phyloP scores from a whole-genome alignment of 2,888 invertebrate genomes.

The Julus scandinavius region DNA sequence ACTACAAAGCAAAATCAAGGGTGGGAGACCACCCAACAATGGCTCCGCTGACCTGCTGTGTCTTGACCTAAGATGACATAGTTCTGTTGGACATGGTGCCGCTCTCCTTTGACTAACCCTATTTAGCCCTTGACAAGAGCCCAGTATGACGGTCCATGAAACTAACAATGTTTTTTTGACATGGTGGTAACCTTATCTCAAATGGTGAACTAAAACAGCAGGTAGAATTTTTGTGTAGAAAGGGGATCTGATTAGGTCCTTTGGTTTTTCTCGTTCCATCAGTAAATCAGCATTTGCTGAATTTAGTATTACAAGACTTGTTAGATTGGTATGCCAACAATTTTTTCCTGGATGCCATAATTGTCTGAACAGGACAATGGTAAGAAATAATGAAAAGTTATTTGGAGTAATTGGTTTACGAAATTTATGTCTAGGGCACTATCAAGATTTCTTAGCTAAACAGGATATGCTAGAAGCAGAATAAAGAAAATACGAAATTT shows the following conservation, averaged over 20 bases:
- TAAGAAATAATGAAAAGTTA: no score
- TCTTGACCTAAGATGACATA: constrained; percentile 8
- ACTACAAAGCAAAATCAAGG: not conserved
- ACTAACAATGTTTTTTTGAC: constrained; percentile 1
- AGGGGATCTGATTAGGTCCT: not conserved
- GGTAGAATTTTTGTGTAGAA: not conserved
- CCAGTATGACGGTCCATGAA: not conserved
- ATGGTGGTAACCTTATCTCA: constrained; percentile 19
- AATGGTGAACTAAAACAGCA: constrained; percentile 27
- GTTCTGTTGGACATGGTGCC: not conserved
- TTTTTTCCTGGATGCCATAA: not conserved
- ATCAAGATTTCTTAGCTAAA: not conserved
- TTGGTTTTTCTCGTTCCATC: not conserved
- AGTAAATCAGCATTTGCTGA: not conserved
- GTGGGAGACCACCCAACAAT: constrained; percentile 10
- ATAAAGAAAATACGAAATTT: no score
- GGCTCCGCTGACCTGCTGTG: constrained; percentile 30
- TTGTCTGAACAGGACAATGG: not conserved
- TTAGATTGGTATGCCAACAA: not conserved
- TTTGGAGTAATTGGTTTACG: no score
- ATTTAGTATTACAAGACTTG: not conserved
- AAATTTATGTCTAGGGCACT: no score
- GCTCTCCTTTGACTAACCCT: not conserved
- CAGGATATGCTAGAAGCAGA: not conserved
- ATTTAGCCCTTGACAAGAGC: constrained; percentile 3